Base-by-base conservation (phyloP, 2,888 invertebrate species). In the Drosophila cognata region DNA sequence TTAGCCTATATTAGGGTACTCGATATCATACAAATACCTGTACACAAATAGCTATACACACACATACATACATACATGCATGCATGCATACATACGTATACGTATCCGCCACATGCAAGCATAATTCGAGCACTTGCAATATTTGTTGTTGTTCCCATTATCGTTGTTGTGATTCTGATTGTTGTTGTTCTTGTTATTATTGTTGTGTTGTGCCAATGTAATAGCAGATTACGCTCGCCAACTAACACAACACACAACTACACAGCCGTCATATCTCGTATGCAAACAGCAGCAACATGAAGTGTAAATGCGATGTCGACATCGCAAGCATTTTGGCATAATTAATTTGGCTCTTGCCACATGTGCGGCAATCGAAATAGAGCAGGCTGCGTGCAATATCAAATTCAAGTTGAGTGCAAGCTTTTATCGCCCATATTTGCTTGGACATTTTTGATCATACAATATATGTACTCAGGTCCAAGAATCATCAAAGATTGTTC, bases 231-330 rank as follows among this genome's bases (percentile, higher is more conserved):
- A 13, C 31, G 31, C 33, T 41, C 52, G 13, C 33, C 31, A n/a
- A 13, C 41, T 33, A 41, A 21, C 36, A 51, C 59, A 29, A 52
- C 28, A 21, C 36, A 51, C 59, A 29, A 52, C 28, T 50, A 31
- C 46, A 50, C 25, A 13, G n/a, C 48, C 46, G 13, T 21, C 55
- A 33, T 48, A 71, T 56, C 61, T 65, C 64, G 63, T 57, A 74
- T 68, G 70, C 70, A 75, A 75, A 64, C 69, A 64, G 63, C 56
- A 64, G 74, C 41, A 58, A 58, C 74, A 65, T 70, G 64, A 63
- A 68, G 68, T 56, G 68, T 35, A 73, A 65, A 74, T 64, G 56
- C 59, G 11, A 43, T 41, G 48, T n/a, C 31, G 25, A 48, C 46
- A 10, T 33, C 38, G 48, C 41, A 16, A 21, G 43, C 28, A 58